These are phyloP conservation scores for Musca vetustissima DNA, from an alignment of 1,140 invertebrate genomes.

Conservation along the genomic window DNA sequence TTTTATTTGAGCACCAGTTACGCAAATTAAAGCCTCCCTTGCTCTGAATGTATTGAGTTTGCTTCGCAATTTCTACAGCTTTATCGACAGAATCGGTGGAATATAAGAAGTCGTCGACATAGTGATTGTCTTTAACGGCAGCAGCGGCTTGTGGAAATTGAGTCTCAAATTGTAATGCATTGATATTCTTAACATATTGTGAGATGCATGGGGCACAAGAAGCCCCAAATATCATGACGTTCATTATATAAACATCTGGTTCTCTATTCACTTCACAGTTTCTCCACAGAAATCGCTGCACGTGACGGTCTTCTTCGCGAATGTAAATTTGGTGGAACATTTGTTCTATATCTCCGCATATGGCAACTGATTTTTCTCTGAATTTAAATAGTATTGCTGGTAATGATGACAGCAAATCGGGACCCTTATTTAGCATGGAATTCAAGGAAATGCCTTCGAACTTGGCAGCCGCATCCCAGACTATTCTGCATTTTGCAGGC, in stretches of 20 bases:
- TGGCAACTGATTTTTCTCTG: slow-evolving; percentile 33
- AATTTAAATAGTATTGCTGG: slow-evolving; percentile 41
- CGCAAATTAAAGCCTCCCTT: slow-evolving; percentile 2
- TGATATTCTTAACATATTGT: slow-evolving; percentile 35
- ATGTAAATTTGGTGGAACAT: slow-evolving; percentile 43
- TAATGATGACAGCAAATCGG: slow-evolving; percentile 34
- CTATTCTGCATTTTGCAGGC: not conserved
- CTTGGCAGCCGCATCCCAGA: slow-evolving; percentile 20
- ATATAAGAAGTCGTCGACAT: slow-evolving; percentile 53
- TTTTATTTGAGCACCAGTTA: slow-evolving; percentile 14
- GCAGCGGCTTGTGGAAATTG: slow-evolving; percentile 34
- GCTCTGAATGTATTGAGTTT: slow-evolving; percentile 1
- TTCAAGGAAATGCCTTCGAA: slow-evolving; percentile 35
- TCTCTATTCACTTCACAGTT: not conserved
- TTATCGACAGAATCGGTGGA: slow-evolving; percentile 29
- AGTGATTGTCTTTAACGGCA: slow-evolving; percentile 43
- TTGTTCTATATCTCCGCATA: slow-evolving; percentile 44
- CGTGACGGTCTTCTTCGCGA: slow-evolving; percentile 20
- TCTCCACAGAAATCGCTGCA: slow-evolving; percentile 26
- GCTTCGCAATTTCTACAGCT: slow-evolving; percentile 22
- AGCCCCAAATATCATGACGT: slow-evolving; percentile 26
- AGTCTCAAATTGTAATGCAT: slow-evolving; percentile 30
- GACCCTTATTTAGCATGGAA: slow-evolving; percentile 40
- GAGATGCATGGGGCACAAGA: slow-evolving; percentile 32
- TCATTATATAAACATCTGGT: slow-evolving; percentile 23